phyloP scores from a whole-genome alignment of 2,797 vertebrate species.

The Sebastes kiyomatsui region DNA sequence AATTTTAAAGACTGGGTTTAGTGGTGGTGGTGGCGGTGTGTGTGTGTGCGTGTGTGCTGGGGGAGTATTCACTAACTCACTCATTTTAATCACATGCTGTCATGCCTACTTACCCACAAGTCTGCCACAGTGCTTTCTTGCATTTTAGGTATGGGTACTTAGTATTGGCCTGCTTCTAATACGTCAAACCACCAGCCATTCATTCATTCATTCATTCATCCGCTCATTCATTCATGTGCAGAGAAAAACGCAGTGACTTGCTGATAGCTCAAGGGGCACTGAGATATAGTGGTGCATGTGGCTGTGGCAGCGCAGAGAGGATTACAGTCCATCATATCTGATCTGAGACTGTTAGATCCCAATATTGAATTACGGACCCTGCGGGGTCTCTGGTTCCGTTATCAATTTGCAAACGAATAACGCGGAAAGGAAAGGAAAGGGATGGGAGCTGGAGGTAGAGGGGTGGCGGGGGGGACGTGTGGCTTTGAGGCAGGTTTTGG shows the following conservation, averaged over 20 bases:
- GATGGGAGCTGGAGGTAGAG: not conserved
- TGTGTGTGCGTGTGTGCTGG: not conserved
- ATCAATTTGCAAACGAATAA: conserved; percentile 79
- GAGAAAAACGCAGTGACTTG: conserved; percentile 30
- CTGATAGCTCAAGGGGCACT: conserved; percentile 57
- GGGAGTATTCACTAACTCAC: conserved; percentile 41
- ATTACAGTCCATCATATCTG: conserved; percentile 84
- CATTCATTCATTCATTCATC: conserved; percentile 8
- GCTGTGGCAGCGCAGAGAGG: conserved; percentile 71
- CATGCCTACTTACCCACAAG: conserved; percentile 53
- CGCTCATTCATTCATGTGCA: conserved; percentile 22
- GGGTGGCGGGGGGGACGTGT: not conserved
- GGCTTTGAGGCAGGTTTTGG: conserved; percentile 50
- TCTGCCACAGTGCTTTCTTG: conserved; percentile 35
- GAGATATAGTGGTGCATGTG: conserved; percentile 66
- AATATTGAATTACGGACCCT: conserved; percentile 81
- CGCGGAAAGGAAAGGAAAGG: conserved; percentile 25
- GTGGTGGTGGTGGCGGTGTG: not conserved
- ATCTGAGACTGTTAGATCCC: conserved; percentile 81
- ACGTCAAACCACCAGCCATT: conserved; percentile 7
- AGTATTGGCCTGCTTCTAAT: conserved; percentile 20
- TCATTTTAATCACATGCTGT: conserved; percentile 65
- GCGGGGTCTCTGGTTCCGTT: conserved; percentile 75
- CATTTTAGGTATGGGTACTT: conserved; percentile 18
- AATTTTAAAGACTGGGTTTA: conserved; percentile 39